These are phyloP conservation scores for Actenoides hombroni DNA, from an alignment of 2,113 vertebrate species.

Conservation along the genomic window DNA sequence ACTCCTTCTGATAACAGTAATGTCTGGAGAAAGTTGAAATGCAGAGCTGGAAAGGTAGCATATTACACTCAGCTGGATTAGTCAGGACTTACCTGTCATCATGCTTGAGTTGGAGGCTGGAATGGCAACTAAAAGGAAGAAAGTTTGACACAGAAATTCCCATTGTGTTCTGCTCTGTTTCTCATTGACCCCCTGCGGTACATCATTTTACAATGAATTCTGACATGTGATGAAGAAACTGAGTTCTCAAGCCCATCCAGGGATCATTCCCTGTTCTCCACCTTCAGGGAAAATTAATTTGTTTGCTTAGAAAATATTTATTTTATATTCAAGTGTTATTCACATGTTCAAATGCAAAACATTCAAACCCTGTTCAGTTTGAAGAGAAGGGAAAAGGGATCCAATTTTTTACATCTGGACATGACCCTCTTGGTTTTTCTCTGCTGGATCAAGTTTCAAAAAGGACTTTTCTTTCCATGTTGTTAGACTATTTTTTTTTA, in stretches of 20 bases:
- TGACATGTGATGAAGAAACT: neutral
- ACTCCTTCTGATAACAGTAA: neutral
- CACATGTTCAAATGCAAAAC: neutral
- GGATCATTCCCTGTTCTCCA: neutral
- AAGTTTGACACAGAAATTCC: neutral
- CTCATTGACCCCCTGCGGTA: neutral
- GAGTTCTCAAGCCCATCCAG: neutral
- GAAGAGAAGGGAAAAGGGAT: neutral
- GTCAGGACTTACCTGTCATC: neutral
- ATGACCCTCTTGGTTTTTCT: neutral
- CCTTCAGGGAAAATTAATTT: neutral
- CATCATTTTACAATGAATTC: neutral
- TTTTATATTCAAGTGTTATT: neutral
- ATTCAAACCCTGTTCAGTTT: neutral
- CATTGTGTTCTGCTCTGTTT: neutral
- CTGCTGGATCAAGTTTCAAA: neutral
- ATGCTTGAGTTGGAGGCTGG: neutral
- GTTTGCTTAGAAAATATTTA: slow-evolving; percentile 1
- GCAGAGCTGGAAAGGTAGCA: neutral
- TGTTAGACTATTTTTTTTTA: neutral
- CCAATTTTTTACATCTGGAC: neutral
- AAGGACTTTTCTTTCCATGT: neutral
- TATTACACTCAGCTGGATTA: neutral
- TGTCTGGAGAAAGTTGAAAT: neutral
- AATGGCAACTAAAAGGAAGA: neutral